Conservation (phyloP, 2,888 invertebrate genomes). For the Heliconius aoede region DNA sequence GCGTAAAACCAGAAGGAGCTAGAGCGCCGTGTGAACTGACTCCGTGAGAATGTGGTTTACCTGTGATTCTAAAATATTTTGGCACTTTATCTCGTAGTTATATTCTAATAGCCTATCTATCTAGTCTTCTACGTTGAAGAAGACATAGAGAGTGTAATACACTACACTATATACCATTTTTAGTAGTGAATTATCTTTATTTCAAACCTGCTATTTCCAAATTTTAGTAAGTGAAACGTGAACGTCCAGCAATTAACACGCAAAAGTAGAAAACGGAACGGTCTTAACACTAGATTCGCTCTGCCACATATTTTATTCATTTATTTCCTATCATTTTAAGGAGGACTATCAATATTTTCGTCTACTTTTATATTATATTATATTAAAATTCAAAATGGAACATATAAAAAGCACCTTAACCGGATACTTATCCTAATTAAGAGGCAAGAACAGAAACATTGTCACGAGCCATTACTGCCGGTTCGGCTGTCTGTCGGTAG, state of each 20-base stretch:
- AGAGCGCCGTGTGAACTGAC: conserved; percentile 69
- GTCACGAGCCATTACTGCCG: conserved; percentile 70
- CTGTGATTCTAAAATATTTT: conserved; percentile 31
- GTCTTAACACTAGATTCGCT: too few relatives aligned
- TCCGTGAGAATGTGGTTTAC: conserved; percentile 75
- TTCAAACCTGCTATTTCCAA: too few relatives aligned
- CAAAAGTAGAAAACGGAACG: too few relatives aligned
- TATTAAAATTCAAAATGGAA: background rate
- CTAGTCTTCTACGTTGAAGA: background rate
- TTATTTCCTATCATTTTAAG: too few relatives aligned
- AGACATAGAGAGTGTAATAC: too few relatives aligned
- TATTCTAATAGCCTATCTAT: background rate
- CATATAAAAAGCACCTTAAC: conserved; percentile 48
- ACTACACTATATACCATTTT: too few relatives aligned
- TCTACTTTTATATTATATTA: background rate
- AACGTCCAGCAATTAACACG: too few relatives aligned
- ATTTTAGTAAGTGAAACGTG: background rate
- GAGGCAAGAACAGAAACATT: conserved; percentile 68
- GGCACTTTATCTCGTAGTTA: conserved; percentile 9
- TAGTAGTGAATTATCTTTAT: too few relatives aligned
- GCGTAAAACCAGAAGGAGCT: conserved; percentile 76
- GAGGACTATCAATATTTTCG: background rate
- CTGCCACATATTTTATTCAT: too few relatives aligned
- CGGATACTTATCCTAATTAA: conserved; percentile 79
- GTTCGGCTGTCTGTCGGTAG: conserved; percentile 57